Base-by-base conservation (phyloP, 2,797 vertebrate species). In the Strix occidentalis region DNA sequence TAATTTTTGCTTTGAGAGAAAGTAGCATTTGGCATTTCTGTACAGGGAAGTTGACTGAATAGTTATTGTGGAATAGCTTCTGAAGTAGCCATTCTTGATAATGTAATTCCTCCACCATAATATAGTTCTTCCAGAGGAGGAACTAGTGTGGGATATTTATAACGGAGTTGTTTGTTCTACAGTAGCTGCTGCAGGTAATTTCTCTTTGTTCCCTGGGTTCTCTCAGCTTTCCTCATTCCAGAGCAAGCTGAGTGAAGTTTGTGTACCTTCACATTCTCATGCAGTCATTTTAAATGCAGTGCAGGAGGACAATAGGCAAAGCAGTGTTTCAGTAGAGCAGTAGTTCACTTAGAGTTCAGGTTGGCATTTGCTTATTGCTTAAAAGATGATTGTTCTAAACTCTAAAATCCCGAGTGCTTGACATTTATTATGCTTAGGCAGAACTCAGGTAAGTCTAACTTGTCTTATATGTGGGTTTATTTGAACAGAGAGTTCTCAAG, bases 21-120 rank as follows among this genome's bases (percentile, higher is more conserved):
- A 28, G 78, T 58, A 75, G 29, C 0, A 2, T 72, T 84, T 41
- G 75, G 60, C 31, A 48, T 82, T 96, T 93, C 66, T 93, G 77
- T 92, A 9, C 70, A 46, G 89, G 96, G 92, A 96, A 96, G 89
- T 94, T 77, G 89, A 39, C 84, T 94, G 74, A 96, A 94, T 96
- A 10, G 89, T 94, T 89, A 92, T 96, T 97, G 90, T 96, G 26
- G 81, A 85, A 25, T n/a, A 45, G 35, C 71, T 93, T 66, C 43
- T 93, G 63, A 63, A 87, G 95, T 45, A 61, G 63, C 84, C 92
- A 84, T 97, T 96, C 92, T 89, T 90, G 89, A 45, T 84, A 74
- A 61, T 37, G 10, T 69, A 72, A 89, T 79, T 61, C 58, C 63
- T 58, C 35, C 58, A 87, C 65, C 91, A 81, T 50, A 88, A 91